Evolutionary conservation across 1,140 invertebrate species (phyloP).

Genomic region (Scaptomyza pallida): DNA sequence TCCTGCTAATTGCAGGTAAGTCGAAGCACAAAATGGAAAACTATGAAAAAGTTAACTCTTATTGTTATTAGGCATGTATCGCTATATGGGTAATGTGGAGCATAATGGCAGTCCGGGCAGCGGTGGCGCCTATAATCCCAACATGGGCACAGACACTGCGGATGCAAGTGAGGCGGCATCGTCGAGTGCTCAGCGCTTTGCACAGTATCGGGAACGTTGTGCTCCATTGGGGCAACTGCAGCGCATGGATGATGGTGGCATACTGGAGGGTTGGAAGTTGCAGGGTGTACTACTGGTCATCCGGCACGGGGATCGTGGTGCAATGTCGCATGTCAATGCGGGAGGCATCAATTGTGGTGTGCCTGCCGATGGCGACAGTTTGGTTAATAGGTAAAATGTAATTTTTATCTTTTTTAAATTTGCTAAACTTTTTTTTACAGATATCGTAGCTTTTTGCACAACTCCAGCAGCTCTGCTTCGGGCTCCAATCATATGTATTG

Average conservation of each 20-base stretch:
- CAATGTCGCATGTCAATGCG: conserved; percentile 91
- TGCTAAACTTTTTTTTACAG: conserved; percentile 60
- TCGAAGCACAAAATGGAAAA: not conserved
- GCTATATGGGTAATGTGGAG: conserved; percentile 86
- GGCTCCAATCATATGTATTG: conserved; percentile 87
- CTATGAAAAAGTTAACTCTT: not conserved
- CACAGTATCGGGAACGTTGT: conserved; percentile 85
- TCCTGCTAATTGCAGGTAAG: conserved; percentile 89
- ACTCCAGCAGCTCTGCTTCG: conserved; percentile 84
- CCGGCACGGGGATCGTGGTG: conserved; percentile 94
- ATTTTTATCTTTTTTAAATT: conserved; percentile 24
- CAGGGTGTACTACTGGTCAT: conserved; percentile 92
- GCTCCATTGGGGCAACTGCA: conserved; percentile 88
- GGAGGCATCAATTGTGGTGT: conserved; percentile 90
- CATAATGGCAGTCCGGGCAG: conserved; percentile 25
- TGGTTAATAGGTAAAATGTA: conserved; percentile 84
- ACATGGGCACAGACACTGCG: conserved; percentile 44
- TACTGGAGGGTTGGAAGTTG: conserved; percentile 87
- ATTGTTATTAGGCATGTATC: conserved; percentile 89
- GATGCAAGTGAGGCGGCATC: conserved; percentile 24
- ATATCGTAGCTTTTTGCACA: conserved; percentile 86
- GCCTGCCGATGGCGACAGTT: conserved; percentile 84
- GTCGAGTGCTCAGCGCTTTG: conserved; percentile 63
- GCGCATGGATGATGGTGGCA: conserved; percentile 88
- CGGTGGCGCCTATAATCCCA: conserved; percentile 23